Percentiles rank a stretch among this genome's conserved stretches.
These are phyloP conservation scores for Paedocypris sp. DNA, from an alignment of 2,113 vertebrate genomes.

Conservation along the genomic window DNA sequence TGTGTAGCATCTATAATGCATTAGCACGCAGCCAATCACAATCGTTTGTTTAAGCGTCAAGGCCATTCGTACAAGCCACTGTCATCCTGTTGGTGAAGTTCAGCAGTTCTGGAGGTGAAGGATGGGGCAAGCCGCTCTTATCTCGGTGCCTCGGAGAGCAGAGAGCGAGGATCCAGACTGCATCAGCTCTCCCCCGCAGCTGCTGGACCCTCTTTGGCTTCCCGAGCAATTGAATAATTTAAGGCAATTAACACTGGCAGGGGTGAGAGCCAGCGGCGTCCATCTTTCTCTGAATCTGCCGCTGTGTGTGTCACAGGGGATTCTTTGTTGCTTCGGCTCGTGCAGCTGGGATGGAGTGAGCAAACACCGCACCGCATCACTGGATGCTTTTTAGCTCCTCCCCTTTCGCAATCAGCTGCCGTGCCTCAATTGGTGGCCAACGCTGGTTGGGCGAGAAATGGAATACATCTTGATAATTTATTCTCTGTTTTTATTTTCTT, in stretches of 20 bases:
- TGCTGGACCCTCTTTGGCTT: conserved; percentile 37
- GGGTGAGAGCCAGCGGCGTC: conserved; percentile 28
- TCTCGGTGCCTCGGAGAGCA: background rate
- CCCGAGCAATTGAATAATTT: conserved; percentile 55
- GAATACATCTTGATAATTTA: no score
- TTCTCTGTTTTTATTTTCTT: no score
- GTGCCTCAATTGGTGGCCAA: no score
- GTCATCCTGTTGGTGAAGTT: no score
- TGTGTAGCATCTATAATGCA: no score
- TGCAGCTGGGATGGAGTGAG: conserved; percentile 16
- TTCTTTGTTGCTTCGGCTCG: conserved; percentile 21
- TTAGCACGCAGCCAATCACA: no score
- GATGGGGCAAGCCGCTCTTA: background rate
- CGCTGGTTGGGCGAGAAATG: no score
- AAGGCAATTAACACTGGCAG: conserved; percentile 49
- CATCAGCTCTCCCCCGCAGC: conserved; percentile 20
- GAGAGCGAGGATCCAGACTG: background rate
- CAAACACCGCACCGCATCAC: conserved; percentile 13
- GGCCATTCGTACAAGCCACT: no score
- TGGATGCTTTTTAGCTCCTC: no score
- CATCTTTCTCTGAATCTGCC: conserved; percentile 31
- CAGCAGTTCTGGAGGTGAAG: background rate
- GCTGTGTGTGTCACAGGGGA: conserved; percentile 29
- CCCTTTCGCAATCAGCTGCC: no score
- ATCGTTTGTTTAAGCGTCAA: no score